Conservation (phyloP, 2,113 vertebrate genomes). For the Crotalus horridus region DNA sequence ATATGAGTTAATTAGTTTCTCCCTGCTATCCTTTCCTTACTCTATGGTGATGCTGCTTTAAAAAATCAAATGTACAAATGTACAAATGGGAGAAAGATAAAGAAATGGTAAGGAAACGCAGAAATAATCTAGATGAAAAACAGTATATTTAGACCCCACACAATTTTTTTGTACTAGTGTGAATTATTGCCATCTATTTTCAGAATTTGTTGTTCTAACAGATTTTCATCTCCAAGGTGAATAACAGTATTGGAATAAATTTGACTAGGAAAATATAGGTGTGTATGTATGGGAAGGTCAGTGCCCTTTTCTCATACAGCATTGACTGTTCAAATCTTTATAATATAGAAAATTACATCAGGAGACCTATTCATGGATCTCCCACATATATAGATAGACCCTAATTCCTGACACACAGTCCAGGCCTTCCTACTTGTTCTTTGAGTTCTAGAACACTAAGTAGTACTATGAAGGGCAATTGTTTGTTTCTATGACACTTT, state of each 20-base stretch:
- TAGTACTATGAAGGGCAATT: conserved; percentile 4
- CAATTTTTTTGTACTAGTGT: background rate
- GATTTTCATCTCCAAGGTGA: background rate
- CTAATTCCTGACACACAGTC: background rate
- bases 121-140: background rate
- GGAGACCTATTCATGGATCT: background rate
- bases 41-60: background rate
- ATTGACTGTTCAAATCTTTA: background rate
- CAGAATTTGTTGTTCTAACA: background rate
- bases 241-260: background rate
- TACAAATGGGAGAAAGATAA: background rate
- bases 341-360: background rate
- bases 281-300: too few species aligned
- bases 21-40: background rate
- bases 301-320: background rate
- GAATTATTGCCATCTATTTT: background rate
- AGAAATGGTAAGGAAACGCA: background rate
- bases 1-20: background rate
- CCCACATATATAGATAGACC: background rate
- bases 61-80: background rate
- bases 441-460: conserved; percentile 17
- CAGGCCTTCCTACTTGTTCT: background rate
- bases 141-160: background rate
- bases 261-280: background rate
- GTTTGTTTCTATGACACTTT: conserved; percentile 23